phyloP scores from a whole-genome alignment of 2,113 vertebrate species.

The Speoplatyrhinus poulsoni region DNA sequence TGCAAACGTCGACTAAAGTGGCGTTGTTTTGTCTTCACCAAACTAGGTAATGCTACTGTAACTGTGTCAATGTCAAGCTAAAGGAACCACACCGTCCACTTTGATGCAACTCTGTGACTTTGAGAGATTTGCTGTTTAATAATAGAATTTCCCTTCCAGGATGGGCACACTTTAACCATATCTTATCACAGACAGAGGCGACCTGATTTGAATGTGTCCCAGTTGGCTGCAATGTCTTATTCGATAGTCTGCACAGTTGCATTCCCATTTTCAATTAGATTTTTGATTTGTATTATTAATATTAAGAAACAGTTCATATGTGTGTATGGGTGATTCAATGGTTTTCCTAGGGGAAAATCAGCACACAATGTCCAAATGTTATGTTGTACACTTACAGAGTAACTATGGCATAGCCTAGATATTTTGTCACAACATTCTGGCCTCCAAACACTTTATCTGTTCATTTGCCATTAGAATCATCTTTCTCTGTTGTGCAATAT shows the following conservation, averaged over 20 bases:
- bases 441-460: too few species aligned
- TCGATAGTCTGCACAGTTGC: conserved; percentile 33
- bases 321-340: neutral
- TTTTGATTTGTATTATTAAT: neutral
- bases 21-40: conserved; percentile 36
- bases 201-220: conserved; percentile 77
- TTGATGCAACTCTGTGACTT: conserved; percentile 70
- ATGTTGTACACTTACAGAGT: too few species aligned
- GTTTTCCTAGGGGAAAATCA: neutral
- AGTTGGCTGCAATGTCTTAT: conserved; percentile 57
- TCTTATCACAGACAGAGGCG: conserved; percentile 66
- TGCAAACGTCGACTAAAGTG: neutral
- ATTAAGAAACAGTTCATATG: neutral
- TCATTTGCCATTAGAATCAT: conserved; percentile 20
- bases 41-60: conserved; percentile 56
- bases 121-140: conserved; percentile 71
- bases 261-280: conserved; percentile 12
- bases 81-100: conserved; percentile 55
- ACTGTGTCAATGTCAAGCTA: conserved; percentile 77
- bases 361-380: too few species aligned
- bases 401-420: too few species aligned
- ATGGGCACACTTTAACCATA: conserved; percentile 65
- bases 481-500: conserved; percentile 5
- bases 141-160: conserved; percentile 77
- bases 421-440: neutral